A percentile compares a stretch with the other conserved stretches of the same genome.
These are phyloP conservation scores for Diceros bicornis DNA, from an alignment of 2,797 vertebrate species.

Conservation along the genomic window DNA sequence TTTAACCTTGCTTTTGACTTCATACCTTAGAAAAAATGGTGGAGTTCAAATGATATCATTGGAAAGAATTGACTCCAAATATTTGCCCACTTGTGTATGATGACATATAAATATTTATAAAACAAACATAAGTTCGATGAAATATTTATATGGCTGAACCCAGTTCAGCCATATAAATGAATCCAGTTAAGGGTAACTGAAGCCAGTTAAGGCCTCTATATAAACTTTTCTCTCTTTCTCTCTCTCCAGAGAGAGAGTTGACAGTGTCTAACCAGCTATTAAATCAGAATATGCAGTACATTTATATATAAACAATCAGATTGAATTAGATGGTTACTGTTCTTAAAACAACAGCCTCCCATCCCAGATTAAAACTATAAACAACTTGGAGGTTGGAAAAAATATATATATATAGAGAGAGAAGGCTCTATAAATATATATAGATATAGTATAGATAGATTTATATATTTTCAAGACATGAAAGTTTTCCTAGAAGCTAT, in stretches of 20 bases:
- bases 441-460: neutral
- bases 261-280: conserved; percentile 14
- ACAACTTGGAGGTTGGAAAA: conserved; percentile 21
- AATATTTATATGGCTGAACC: too few species aligned
- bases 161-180: too few species aligned
- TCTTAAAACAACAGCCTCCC: conserved; percentile 59
- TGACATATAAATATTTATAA: neutral
- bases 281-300: neutral
- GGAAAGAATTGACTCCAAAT: neutral
- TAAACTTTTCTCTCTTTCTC: too few species aligned
- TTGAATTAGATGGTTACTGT: conserved; percentile 43
- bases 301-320: conserved; percentile 56
- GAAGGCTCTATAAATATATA: neutral
- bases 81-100: neutral
- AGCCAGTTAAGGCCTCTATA: too few species aligned
- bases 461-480: neutral
- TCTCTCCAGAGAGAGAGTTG: neutral
- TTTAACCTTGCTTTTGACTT: neutral
- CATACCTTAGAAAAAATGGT: neutral
- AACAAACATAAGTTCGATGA: too few species aligned
- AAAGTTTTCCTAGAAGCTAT: neutral
- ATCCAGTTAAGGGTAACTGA: too few species aligned
- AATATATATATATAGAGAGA: too few species aligned
- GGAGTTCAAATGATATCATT: neutral
- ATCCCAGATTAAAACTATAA: conserved; percentile 75